phyloP scores from a whole-genome alignment of 1,140 invertebrate species.

The Copidosoma floridanum region DNA sequence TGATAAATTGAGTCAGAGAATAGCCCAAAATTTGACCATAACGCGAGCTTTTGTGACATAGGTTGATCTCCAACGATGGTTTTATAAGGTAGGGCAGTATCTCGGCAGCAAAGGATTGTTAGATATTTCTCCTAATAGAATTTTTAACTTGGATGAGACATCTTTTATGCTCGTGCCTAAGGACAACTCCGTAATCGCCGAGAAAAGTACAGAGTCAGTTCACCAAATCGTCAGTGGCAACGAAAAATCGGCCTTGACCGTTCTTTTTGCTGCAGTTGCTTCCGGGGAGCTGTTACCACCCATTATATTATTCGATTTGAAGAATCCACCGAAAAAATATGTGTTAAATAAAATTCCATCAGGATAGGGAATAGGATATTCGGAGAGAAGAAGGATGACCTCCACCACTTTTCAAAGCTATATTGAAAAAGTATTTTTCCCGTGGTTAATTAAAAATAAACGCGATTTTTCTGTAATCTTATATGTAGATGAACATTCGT shows the following conservation, averaged over 20 bases:
- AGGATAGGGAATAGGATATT: conserved; percentile 15
- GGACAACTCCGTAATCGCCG: conserved; percentile 35
- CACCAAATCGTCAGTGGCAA: conserved; percentile 37
- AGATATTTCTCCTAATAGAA: conserved; percentile 28
- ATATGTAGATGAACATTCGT: conserved; percentile 45
- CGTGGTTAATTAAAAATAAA: conserved; percentile 34
- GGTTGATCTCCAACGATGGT: conserved; percentile 28
- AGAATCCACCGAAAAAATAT: conserved; percentile 28
- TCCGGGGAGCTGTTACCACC: conserved; percentile 34
- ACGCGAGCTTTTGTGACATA: conserved; percentile 28
- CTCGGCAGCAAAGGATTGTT: conserved; percentile 29
- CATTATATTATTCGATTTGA: conserved; percentile 36
- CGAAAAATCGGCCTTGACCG: conserved; percentile 40
- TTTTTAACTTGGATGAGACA: conserved; percentile 47
- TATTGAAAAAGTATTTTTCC: conserved; percentile 4
- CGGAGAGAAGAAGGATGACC: conserved; percentile 25
- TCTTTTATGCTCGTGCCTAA: conserved; percentile 42
- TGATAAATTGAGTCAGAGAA: conserved; percentile 29
- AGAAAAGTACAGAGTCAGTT: conserved; percentile 41
- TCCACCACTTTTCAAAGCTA: conserved; percentile 23
- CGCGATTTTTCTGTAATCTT: conserved; percentile 38
- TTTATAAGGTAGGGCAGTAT: conserved; percentile 28
- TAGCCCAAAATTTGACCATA: conserved; percentile 31
- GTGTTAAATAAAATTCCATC: too few relatives aligned
- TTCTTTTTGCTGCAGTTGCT: conserved; percentile 36